Conservation (phyloP, 1,140 invertebrate genomes). For the Chironomus striatipennis region DNA sequence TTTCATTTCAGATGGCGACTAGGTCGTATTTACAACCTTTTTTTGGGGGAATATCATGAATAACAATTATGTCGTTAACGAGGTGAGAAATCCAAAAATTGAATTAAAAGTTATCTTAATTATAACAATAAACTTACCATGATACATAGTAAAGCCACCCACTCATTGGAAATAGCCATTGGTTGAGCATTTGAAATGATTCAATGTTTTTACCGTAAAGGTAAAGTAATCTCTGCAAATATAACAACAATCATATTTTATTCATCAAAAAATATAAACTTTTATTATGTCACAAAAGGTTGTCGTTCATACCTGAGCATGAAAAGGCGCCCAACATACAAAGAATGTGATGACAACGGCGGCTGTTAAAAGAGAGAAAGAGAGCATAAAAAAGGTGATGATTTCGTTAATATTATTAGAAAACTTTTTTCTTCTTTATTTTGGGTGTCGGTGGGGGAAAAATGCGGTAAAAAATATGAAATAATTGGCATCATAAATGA, state of each 20-base stretch:
- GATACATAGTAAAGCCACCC: slow-evolving; percentile 82
- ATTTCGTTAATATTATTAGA: too few species aligned
- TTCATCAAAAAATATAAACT: background rate
- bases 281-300: background rate
- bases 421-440: too few species aligned
- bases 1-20: too few species aligned
- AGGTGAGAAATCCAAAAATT: too few species aligned
- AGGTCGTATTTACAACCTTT: too few species aligned
- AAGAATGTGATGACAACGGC: slow-evolving; percentile 95
- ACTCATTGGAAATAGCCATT: slow-evolving; percentile 68
- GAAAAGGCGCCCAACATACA: slow-evolving; percentile 94
- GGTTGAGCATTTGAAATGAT: slow-evolving; percentile 59
- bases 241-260: background rate
- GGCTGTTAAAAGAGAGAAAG: slow-evolving; percentile 55
- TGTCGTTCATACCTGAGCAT: slow-evolving; percentile 48
- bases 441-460: too few species aligned
- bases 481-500: background rate
- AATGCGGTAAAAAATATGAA: background rate
- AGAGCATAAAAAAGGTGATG: too few species aligned
- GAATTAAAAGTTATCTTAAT: too few species aligned
- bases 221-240: slow-evolving; percentile 64
- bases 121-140: slow-evolving; percentile 38
- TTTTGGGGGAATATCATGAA: too few species aligned
- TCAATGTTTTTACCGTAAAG: slow-evolving; percentile 53
- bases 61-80: too few species aligned